phyloP scores from a whole-genome alignment of 2,113 vertebrate genomes.

The Seriola dumerili region DNA sequence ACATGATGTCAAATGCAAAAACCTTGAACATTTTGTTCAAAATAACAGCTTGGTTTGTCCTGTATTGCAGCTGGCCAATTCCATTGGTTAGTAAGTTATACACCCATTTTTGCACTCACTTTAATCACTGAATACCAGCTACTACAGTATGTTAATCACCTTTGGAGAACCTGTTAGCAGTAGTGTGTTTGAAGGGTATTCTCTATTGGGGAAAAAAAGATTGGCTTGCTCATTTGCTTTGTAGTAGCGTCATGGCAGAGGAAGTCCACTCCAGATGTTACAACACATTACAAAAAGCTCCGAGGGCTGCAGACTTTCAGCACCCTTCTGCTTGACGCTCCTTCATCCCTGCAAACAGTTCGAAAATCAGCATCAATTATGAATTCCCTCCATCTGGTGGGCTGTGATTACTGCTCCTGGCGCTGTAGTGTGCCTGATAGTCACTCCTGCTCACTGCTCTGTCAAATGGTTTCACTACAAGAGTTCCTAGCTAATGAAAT shows the following conservation, averaged over 20 bases:
- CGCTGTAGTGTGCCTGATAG: slow-evolving; percentile 3
- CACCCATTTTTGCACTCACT: background rate
- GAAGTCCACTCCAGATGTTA: slow-evolving; percentile 24
- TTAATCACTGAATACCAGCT: background rate
- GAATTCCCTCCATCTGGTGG: slow-evolving; percentile 55
- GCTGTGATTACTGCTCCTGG: slow-evolving; percentile 44
- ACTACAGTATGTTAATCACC: background rate
- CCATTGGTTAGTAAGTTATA: background rate
- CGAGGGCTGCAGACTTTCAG: slow-evolving; percentile 2
- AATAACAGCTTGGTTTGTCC: background rate
- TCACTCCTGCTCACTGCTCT: slow-evolving; percentile 17
- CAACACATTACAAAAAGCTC: background rate
- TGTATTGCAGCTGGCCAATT: background rate
- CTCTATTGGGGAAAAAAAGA: background rate
- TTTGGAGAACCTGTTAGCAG: background rate
- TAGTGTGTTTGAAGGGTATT: background rate
- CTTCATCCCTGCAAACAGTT: slow-evolving; percentile 31
- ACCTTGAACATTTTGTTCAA: background rate
- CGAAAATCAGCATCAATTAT: slow-evolving; percentile 61
- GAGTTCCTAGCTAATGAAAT: slow-evolving; percentile 22
- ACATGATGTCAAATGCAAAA: background rate
- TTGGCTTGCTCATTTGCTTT: slow-evolving; percentile 17
- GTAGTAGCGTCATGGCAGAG: background rate
- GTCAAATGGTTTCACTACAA: slow-evolving; percentile 12
- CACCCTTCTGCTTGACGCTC: background rate